Percentiles rank a stretch among this genome's conserved stretches.
phyloP scores from a whole-genome alignment of 2,888 invertebrate genomes.

The Hemaris fuciformis region DNA sequence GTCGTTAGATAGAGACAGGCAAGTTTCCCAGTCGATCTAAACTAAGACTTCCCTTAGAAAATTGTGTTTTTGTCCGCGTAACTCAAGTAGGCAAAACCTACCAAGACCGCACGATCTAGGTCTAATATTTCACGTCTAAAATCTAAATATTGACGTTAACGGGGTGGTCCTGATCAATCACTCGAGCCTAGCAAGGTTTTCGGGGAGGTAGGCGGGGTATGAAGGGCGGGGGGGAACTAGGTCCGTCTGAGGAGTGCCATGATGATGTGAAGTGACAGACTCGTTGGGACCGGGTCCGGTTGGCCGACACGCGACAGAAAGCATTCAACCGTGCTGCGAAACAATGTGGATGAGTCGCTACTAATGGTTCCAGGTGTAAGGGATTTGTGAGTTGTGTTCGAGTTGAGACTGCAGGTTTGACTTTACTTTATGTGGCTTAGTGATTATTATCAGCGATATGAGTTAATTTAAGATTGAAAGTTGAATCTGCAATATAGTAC shows the following conservation, averaged over 20 bases:
- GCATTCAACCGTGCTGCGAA: conserved; percentile 10
- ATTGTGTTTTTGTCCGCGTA: not conserved
- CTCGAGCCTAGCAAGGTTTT: not conserved
- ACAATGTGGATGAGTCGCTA: not conserved
- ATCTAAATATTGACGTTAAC: not conserved
- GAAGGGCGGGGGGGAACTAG: not conserved
- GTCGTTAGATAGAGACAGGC: too few relatives aligned
- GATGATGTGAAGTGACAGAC: conserved; percentile 9
- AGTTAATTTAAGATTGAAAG: too few relatives aligned
- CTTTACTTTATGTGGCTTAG: not conserved
- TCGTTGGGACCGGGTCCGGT: not conserved
- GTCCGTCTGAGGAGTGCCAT: not conserved
- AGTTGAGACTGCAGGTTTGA: not conserved
- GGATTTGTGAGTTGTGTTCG: not conserved
- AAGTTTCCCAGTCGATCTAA: too few relatives aligned
- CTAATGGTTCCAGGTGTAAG: not conserved
- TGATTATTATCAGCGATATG: too few relatives aligned
- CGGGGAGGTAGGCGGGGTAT: not conserved
- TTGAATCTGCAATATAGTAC: too few relatives aligned
- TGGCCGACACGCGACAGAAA: conserved; percentile 11
- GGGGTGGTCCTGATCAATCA: conserved; percentile 4
- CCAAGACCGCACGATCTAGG: not conserved
- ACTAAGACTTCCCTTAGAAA: too few relatives aligned
- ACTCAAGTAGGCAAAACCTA: not conserved
- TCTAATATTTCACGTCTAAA: not conserved